Evolutionary conservation across 2,797 vertebrate species (phyloP), one percentile per base, ranked within the genome.

Genomic region (Periophthalmus magnuspinnatus): DNA sequence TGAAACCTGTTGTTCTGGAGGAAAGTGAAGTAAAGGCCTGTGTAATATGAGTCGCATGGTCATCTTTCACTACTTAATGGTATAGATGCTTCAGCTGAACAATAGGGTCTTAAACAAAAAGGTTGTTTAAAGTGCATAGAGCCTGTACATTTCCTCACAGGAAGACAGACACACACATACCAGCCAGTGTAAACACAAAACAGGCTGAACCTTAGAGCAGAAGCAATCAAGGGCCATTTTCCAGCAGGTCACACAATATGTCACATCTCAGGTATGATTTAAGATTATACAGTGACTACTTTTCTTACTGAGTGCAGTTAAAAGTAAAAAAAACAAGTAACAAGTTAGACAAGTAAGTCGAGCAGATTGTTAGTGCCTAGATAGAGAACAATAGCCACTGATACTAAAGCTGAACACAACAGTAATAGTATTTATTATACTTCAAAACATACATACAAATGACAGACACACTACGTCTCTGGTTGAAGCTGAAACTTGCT

Each of bases 101-200:
- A 88, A 87, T 79, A 62, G 67, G 68, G 54, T 52, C 19, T 62
- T 72, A 59, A 81, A 79, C 38, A 87, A 70, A 77, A 74, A 72
- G 61, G 41, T 58, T 41, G 68, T 70, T 79, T 32, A 68, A 58
- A 74, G 71, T 70, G 52, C 60, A 54, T 56, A 62, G 67, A 63
- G 56, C 78, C 77, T 82, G 32, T 34, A 19, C 10, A 21, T 33
- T 68, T 82, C 90, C 88, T 85, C 85, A 19, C 73, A 87, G 89
- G 85, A 89, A 87, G 68, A 59, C 82, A 77, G 67, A 41, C 38
- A 68, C 63, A 61, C 28, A 28, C 28, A 28, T 74, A 69, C 3
- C 59, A 34, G 38, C 41, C 65, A 67, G 33, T 67, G 60, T 67
- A 61, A 70, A 62, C 24, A 28, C 10, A 56, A 74, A 36, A 64